Base-by-base conservation (phyloP, 2,113 vertebrate species). In the Prietella phreatophila region DNA sequence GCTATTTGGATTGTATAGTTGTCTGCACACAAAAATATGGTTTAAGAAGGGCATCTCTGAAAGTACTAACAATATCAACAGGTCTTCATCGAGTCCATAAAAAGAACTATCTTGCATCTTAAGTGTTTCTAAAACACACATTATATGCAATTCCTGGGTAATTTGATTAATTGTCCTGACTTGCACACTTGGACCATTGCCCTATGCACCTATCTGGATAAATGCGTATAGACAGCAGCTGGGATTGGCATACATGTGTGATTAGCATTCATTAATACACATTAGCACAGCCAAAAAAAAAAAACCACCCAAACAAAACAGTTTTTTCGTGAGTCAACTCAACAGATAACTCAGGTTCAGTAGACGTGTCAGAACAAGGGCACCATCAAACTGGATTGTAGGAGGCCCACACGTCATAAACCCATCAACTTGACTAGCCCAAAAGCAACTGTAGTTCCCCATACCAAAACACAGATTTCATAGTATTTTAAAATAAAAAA, bases 111-210 rank as follows among this genome's bases (percentile, higher is more conserved):
- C 4, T 3, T 15, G 25, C n/a, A 13, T 25, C 71, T 50, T 15
- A 30, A 79, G 5, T 55, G 27, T 55, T 55, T 36, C 9, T 20
- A 69, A 53, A 53, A 69, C 42, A 47, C 19, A 14, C n/a, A 30
- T 17, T 11, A 36, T 20, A 15, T 27, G 19, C 67, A 85, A 25
- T 73, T 85, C 14, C 14, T 73, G 47, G 13, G 36, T 63, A 75
- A 85, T 75, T 58, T 75, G 14, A 42, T 58, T 58, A 58, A 61
- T 78, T 60, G 55, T 76, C 53, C 53, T 60, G 9, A 61, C 84
- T 75, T 85, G 84, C 53, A 81, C 9, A 82, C 9, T 82, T 58
- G 56, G 33, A 61, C 5, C 80, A 25, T 10, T 33, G 55, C 71
- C 69, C 20, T 56, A 20, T 42, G 13, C 3, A 14, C 27, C 25